A percentile compares a stretch with the other conserved stretches of the same genome.
Evolutionary conservation across 2,888 invertebrate species (phyloP).

Genomic region (Diaprepes abbreviatus): DNA sequence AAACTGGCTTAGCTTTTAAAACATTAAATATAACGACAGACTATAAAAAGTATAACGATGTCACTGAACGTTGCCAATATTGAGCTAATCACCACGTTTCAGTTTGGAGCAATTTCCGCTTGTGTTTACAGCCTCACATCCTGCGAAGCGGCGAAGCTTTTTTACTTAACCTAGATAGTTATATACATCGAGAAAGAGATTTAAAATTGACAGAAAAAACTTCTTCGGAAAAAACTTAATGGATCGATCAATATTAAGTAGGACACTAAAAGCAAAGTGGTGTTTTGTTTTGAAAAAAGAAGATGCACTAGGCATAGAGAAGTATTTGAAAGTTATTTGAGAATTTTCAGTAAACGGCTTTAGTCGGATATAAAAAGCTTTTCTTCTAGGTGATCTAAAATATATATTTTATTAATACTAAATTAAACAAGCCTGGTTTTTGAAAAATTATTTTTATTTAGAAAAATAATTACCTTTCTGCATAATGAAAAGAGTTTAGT

Average conservation of each 20-base stretch:
- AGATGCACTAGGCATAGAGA: slow-evolving; percentile 12
- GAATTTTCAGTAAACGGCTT: slow-evolving; percentile 14
- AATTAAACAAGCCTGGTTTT: too few relatives aligned
- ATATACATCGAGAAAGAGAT: slow-evolving; percentile 28
- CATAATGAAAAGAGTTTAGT: too few relatives aligned
- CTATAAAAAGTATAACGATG: slow-evolving; percentile 10
- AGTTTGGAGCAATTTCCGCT: slow-evolving; percentile 12
- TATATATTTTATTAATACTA: too few relatives aligned
- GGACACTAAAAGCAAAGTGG: slow-evolving; percentile 44
- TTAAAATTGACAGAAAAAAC: slow-evolving; percentile 38
- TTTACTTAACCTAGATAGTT: slow-evolving; percentile 6
- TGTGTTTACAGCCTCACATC: slow-evolving; percentile 14
- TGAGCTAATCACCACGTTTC: slow-evolving; percentile 9
- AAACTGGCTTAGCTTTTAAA: slow-evolving; percentile 10
- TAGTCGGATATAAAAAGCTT: background rate
- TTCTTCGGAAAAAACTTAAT: slow-evolving; percentile 33
- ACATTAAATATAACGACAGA: slow-evolving; percentile 7
- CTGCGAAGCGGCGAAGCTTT: background rate
- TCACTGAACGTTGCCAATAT: slow-evolving; percentile 11
- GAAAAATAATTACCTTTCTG: too few relatives aligned
- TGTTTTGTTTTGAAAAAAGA: slow-evolving; percentile 40
- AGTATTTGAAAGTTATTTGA: slow-evolving; percentile 14
- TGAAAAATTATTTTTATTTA: too few relatives aligned
- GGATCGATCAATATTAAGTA: slow-evolving; percentile 46
- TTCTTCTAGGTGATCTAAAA: too few relatives aligned